Conservation (phyloP, 2,888 invertebrate species). For the Salticus scenicus region DNA sequence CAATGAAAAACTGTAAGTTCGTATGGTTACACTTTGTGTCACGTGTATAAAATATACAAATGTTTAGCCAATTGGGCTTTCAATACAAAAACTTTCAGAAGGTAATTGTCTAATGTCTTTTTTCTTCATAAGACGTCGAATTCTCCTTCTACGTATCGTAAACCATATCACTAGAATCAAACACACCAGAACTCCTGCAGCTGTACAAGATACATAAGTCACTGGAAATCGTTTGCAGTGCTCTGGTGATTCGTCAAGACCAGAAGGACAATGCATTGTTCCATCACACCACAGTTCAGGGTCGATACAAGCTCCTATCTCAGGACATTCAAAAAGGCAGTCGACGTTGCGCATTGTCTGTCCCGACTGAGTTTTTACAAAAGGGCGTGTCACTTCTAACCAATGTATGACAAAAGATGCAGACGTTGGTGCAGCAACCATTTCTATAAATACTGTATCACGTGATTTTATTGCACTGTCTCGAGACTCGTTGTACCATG, state of each 20-base stretch:
- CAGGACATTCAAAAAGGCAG: conserved; percentile 85
- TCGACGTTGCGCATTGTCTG: conserved; percentile 77
- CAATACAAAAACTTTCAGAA: conserved; percentile 57
- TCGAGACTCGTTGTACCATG: conserved; percentile 71
- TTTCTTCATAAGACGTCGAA: conserved; percentile 38
- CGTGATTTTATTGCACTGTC: conserved; percentile 71
- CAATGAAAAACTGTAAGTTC: not conserved
- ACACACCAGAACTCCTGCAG: conserved; percentile 29
- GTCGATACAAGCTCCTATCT: conserved; percentile 87
- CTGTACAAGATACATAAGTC: conserved; percentile 58
- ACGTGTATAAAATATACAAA: not conserved
- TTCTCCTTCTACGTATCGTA: conserved; percentile 24
- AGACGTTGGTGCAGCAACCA: conserved; percentile 41
- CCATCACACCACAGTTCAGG: conserved; percentile 88
- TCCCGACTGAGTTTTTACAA: conserved; percentile 71
- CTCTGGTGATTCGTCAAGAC: conserved; percentile 79
- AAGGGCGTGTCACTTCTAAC: conserved; percentile 70
- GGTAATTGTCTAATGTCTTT: conserved; percentile 53
- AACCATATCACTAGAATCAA: conserved; percentile 44
- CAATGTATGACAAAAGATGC: conserved; percentile 64
- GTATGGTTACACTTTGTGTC: not conserved
- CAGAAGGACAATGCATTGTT: conserved; percentile 85
- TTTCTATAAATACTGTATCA: conserved; percentile 75
- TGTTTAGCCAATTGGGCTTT: conserved; percentile 60
- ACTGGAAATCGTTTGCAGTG: conserved; percentile 69